Conservation (phyloP, 2,888 invertebrate genomes). For the Rhamnusium bicolor region DNA sequence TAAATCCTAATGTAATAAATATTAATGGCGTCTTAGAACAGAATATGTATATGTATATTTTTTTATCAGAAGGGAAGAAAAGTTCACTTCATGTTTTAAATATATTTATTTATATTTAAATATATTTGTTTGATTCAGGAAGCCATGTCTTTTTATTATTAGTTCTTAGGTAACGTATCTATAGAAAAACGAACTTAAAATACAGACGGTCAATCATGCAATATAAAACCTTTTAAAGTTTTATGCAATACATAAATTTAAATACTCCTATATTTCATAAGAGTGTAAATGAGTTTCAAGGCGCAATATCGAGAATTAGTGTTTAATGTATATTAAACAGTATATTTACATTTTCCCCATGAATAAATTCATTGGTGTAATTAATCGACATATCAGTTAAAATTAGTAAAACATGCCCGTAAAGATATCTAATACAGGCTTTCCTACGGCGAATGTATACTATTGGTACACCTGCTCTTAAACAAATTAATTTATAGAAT, state of each 20-base stretch:
- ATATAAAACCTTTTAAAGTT: not conserved
- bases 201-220: not conserved
- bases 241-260: conserved; percentile 4
- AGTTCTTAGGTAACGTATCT: not conserved
- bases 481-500: conserved; percentile 57
- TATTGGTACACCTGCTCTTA: conserved; percentile 51
- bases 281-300: conserved; percentile 7
- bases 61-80: too few species aligned
- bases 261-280: not conserved
- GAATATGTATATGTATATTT: too few species aligned
- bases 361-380: conserved; percentile 32
- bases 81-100: too few species aligned
- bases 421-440: conserved; percentile 27
- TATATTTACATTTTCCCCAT: conserved; percentile 32
- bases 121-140: too few species aligned
- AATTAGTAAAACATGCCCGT: conserved; percentile 33
- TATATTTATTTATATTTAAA: too few species aligned
- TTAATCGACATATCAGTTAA: conserved; percentile 30
- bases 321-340: conserved; percentile 30
- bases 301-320: conserved; percentile 29
- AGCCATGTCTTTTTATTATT: too few species aligned
- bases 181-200: not conserved
- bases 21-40: too few species aligned
- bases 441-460: conserved; percentile 24
- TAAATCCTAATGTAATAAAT: too few species aligned